Base-by-base conservation (phyloP, 1,140 invertebrate genomes). In the Brachionus calyciflorus region DNA sequence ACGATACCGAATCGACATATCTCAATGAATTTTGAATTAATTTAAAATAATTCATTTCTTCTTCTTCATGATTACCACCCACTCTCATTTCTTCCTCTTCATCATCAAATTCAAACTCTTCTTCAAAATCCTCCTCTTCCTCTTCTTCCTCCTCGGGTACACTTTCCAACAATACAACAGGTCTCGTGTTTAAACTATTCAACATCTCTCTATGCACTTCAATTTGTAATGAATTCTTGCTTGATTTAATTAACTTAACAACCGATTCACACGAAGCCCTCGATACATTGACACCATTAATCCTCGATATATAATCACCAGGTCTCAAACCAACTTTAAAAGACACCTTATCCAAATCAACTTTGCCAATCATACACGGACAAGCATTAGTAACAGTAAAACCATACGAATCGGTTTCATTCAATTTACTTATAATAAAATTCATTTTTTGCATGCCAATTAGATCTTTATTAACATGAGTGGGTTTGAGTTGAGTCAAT, bases 271-370 rank as follows among this genome's bases (percentile, higher is more conserved):
- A 80, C 1, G 81, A 83, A 24, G 84, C 84, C 60, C 84, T 76
- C n/a, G 83, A 84, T 7, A 84, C 84, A 77, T 95, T 93, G 65
- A 89, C 89, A 79, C 88, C 91, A 85, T 94, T 94, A 80, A 98
- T 92, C 85, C 89, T 90, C 81, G 96, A 89, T 75, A 98, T 90
- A 24, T 91, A 90, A 85, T 98, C 95, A 57, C 94, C 94, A 41
- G 93, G 91, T 81, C 90, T 89, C 14, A 98, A 87, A 76, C 94
- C 94, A 49, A 92, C 91, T 79, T 90, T 88, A 81, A 95, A 93
- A 1, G 95, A 93, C 55, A 93, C 89, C 76, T 37, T 76, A 21
- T 76, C 46, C 21, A 55, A 28, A 33, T 40, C 49, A 1, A 76
- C 73, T 46, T 76, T 76, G 9, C 73, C 73, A 17, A 76, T 33